Evolutionary conservation across 2,888 invertebrate species (phyloP).

Genomic region (Bunonema sp.): DNA sequence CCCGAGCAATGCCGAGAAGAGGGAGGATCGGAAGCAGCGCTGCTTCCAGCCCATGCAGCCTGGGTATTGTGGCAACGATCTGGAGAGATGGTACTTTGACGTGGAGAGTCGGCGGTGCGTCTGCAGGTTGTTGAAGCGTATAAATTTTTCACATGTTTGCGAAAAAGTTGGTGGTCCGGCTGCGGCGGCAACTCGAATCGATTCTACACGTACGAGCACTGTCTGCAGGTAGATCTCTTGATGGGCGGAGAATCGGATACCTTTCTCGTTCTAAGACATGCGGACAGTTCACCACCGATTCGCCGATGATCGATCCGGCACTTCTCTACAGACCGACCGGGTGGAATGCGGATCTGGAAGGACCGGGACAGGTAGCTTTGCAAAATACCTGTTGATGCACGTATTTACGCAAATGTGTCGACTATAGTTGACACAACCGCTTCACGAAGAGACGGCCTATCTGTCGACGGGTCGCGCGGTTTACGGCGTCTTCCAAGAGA

Average conservation of each 20-base stretch:
- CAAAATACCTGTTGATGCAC: too few relatives aligned
- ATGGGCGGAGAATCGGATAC: neutral
- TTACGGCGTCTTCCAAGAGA: too few relatives aligned
- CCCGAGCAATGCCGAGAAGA: neutral
- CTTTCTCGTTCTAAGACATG: too few relatives aligned
- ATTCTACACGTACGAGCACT: constrained; percentile 6
- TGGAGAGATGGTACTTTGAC: constrained; percentile 6
- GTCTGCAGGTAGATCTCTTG: constrained; percentile 7
- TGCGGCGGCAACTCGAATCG: constrained; percentile 8
- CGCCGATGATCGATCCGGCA: too few relatives aligned
- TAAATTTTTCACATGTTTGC: neutral
- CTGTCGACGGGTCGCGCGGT: too few relatives aligned
- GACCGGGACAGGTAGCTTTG: too few relatives aligned
- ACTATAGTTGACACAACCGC: too few relatives aligned
- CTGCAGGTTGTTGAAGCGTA: neutral
- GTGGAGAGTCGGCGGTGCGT: neutral
- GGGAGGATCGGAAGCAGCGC: constrained; percentile 3
- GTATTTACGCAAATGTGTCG: too few relatives aligned
- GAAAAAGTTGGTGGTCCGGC: constrained; percentile 6
- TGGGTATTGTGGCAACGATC: constrained; percentile 5
- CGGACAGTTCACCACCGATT: too few relatives aligned
- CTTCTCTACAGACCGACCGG: too few relatives aligned
- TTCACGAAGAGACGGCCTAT: too few relatives aligned
- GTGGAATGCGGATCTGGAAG: too few relatives aligned
- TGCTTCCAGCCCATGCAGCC: constrained; percentile 7